phyloP scores from a whole-genome alignment of 2,888 invertebrate species.

The Xylophagus ater region DNA sequence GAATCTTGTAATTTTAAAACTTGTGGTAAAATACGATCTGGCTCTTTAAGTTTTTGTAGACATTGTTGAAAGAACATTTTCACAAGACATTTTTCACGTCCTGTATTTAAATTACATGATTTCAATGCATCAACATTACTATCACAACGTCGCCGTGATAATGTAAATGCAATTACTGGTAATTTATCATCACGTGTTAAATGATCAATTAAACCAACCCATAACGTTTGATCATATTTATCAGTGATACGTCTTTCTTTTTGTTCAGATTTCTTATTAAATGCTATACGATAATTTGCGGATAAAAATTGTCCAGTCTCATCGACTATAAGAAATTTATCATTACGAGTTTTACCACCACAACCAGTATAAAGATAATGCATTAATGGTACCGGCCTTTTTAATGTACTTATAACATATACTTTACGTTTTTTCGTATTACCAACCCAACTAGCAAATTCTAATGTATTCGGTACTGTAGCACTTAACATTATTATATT shows the following conservation, averaged over 20 bases:
- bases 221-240: conserved; percentile 67
- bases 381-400: conserved; percentile 90
- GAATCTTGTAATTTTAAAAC: conserved; percentile 56
- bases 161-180: conserved; percentile 88
- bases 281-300: conserved; percentile 46
- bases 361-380: conserved; percentile 81
- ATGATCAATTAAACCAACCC: conserved; percentile 73
- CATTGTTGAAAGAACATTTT: conserved; percentile 77
- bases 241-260: conserved; percentile 4
- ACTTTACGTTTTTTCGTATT: conserved; percentile 76
- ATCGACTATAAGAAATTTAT: conserved; percentile 70
- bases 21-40: conserved; percentile 85
- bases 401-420: conserved; percentile 85
- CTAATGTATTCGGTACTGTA: conserved; percentile 92
- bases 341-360: conserved; percentile 56
- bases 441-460: conserved; percentile 92
- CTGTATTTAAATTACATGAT: conserved; percentile 69
- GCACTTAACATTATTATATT: conserved; percentile 95
- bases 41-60: conserved; percentile 67
- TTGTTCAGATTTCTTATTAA: conserved; percentile 11
- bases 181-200: conserved; percentile 70
- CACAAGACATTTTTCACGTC: conserved; percentile 74
- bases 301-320: conserved; percentile 56
- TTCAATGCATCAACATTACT: conserved; percentile 47
- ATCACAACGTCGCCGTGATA: conserved; percentile 59